These are phyloP conservation scores for Ophiodon elongatus DNA, from an alignment of 2,113 vertebrate genomes.

Conservation along the genomic window DNA sequence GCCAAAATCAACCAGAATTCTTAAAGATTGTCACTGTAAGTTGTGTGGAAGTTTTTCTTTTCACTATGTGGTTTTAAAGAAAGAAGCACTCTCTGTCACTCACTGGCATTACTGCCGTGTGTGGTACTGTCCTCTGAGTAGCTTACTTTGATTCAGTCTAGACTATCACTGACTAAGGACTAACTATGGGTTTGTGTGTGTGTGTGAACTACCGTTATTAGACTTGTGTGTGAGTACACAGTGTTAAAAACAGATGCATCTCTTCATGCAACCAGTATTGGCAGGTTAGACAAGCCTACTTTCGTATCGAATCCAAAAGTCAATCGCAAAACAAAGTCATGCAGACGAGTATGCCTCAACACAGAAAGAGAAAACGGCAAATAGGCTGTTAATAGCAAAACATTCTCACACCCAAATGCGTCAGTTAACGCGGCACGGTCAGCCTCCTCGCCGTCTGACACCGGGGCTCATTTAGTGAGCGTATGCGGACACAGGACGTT, in stretches of 20 bases:
- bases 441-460: too few relatives aligned
- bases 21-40: background rate
- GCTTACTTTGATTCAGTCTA: conserved; percentile 40
- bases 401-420: too few relatives aligned
- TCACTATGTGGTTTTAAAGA: background rate
- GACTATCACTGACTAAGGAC: conserved; percentile 26
- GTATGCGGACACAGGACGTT: too few relatives aligned
- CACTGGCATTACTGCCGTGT: conserved; percentile 13
- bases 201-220: background rate
- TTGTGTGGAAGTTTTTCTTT: background rate
- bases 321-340: background rate
- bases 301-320: background rate
- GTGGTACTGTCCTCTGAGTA: conserved; percentile 12
- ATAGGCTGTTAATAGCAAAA: background rate
- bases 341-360: background rate
- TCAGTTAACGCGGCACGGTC: too few relatives aligned
- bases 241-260: background rate
- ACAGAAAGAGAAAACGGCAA: background rate
- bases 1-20: background rate
- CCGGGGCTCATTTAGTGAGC: too few relatives aligned
- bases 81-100: background rate
- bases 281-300: background rate
- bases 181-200: conserved; percentile 1
- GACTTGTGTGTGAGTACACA: background rate
- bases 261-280: background rate